Evolutionary conservation across 2,113 vertebrate genomes (phyloP), one percentile per base, ranked within the genome.

Genomic region (Nesoenas mayeri): DNA sequence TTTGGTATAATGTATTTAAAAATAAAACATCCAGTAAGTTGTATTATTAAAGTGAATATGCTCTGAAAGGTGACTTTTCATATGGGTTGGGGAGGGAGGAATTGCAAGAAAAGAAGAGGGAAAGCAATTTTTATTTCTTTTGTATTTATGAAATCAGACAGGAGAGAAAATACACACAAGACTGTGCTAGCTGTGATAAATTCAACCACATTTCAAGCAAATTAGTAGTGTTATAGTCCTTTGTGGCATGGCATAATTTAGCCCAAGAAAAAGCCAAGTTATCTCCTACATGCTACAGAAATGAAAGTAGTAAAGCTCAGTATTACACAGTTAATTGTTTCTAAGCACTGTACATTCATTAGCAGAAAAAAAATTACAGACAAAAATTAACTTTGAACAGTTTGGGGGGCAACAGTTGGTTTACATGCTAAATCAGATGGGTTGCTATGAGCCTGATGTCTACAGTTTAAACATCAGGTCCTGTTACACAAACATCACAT

Each of bases 161-260:
- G 15, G 9, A 24, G 60, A 87, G 73, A 65, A 93, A 86, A 11
- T 1, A 40, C 32, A 78, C 58, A 69, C 7, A 47, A 94, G 24
- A 40, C n/a, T 38, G 24, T 56, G n/a, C 50, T 69, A 12, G 22
- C 87, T 84, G 58, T 5, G 11, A 85, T 65, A 86, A 62, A 93
- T 81, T 57, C 86, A 91, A 93, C 84, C 53, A 84, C 40, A 79
- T 92, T 96, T 95, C 92, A 69, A 90, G 96, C 77, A 91, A 97
- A 97, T 93, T 93, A 86, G 90, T 79, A 62, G 75, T 64, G 67
- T 54, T 94, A 58, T 17, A 94, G 60, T 57, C 25, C 65, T 93
- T 71, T 60, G 70, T 67, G 32, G 40, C 64, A 53, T 3, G 3
- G 36, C 75, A 70, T 57, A 95, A 94, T 88, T 96, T 80, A 96